phyloP scores from a whole-genome alignment of 2,888 invertebrate genomes.

The Papilio demoleus region DNA sequence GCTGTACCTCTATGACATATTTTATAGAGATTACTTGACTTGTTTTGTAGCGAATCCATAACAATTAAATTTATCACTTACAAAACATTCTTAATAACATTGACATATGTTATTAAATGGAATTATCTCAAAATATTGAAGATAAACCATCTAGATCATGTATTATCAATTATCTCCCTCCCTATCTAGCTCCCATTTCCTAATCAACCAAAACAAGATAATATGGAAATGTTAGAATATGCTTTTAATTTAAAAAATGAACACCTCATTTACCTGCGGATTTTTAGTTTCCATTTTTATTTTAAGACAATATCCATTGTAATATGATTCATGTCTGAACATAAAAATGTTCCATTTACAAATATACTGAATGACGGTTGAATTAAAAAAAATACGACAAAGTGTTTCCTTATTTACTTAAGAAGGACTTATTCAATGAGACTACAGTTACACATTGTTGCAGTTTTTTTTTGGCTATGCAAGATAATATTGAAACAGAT shows the following conservation, averaged over 20 bases:
- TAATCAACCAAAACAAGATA: conserved; percentile 10
- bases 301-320: neutral
- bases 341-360: neutral
- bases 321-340: neutral
- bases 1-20: too few relatives aligned
- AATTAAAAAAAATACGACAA: neutral
- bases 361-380: neutral
- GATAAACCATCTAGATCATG: neutral
- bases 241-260: neutral
- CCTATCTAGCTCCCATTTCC: conserved; percentile 1
- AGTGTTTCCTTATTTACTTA: neutral
- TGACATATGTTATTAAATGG: neutral
- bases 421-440: too few relatives aligned
- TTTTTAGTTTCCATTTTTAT: neutral
- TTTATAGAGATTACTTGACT: too few relatives aligned
- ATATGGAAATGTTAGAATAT: neutral
- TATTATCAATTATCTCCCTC: conserved; percentile 10
- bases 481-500: neutral
- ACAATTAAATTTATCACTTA: too few relatives aligned
- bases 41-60: too few relatives aligned
- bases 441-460: too few relatives aligned
- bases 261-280: too few relatives aligned
- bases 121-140: conserved; percentile 4
- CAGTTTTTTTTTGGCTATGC: neutral
- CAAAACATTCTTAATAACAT: too few relatives aligned